phyloP scores from a whole-genome alignment of 1,140 invertebrate species.

The Aethina tumida region DNA sequence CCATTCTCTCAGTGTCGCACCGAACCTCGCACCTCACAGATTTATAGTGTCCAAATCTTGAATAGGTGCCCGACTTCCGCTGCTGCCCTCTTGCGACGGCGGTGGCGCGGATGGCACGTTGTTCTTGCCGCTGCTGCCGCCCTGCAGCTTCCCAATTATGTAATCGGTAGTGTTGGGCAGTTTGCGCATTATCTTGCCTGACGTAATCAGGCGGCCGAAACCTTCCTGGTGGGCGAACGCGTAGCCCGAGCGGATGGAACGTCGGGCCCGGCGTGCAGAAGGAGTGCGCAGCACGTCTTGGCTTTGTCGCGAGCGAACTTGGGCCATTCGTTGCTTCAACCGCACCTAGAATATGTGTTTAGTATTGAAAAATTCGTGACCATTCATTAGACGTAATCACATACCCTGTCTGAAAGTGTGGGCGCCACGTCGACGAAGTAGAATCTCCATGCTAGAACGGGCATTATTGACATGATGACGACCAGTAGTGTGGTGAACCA shows the following conservation, averaged over 20 bases:
- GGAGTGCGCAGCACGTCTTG: constrained; percentile 73
- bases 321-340: constrained; percentile 66
- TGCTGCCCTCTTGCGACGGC: constrained; percentile 39
- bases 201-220: constrained; percentile 95
- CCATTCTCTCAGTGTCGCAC: background rate
- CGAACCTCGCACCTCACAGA: constrained; percentile 33
- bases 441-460: constrained; percentile 89
- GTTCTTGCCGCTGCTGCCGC: constrained; percentile 12
- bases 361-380: too few relatives aligned
- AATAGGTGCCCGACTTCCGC: constrained; percentile 41
- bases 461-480: constrained; percentile 71
- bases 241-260: constrained; percentile 92
- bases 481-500: constrained; percentile 93
- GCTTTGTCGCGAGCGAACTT: constrained; percentile 52
- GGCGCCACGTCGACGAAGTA: constrained; percentile 83
- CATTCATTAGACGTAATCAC: too few relatives aligned
- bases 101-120: constrained; percentile 26
- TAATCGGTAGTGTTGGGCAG: constrained; percentile 47
- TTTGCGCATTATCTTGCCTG: constrained; percentile 93
- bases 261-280: constrained; percentile 72
- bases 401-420: constrained; percentile 83
- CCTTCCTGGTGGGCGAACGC: constrained; percentile 97
- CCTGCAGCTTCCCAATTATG: background rate
- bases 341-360: too few relatives aligned
- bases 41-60: constrained; percentile 58